phyloP scores from a whole-genome alignment of 2,888 invertebrate species.

The Melanostoma scalare region DNA sequence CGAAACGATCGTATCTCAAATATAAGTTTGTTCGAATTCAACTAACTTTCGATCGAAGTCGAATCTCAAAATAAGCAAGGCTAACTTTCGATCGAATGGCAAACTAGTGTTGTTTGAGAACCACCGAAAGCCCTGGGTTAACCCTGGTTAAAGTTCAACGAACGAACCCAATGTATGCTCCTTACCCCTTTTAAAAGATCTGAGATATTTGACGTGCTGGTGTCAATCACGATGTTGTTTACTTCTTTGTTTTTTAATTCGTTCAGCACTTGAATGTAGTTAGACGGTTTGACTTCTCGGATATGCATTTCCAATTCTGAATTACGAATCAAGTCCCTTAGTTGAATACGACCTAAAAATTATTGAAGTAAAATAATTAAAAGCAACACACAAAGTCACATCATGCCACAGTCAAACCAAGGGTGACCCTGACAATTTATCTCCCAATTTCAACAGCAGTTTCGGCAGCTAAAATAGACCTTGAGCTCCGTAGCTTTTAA shows the following conservation, averaged over 20 bases:
- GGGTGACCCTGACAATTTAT: neutral
- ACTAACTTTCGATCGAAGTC: no score
- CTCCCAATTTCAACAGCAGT: no score
- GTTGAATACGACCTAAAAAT: conserved; percentile 80
- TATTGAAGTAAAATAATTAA: neutral
- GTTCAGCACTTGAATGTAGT: conserved; percentile 89
- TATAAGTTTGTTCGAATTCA: no score
- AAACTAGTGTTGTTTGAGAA: no score
- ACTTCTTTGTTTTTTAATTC: conserved; percentile 91
- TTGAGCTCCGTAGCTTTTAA: no score
- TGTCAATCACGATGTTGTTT: conserved; percentile 90
- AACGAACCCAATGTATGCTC: conserved; percentile 52
- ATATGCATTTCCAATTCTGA: conserved; percentile 88
- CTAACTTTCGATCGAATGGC: no score
- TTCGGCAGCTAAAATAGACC: no score
- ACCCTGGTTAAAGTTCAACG: no score
- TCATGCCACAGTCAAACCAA: neutral
- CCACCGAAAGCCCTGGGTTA: no score
- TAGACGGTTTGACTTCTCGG: conserved; percentile 85
- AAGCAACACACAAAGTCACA: no score
- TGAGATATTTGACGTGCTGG: conserved; percentile 87
- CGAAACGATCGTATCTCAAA: no score
- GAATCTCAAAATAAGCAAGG: no score
- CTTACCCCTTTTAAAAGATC: conserved; percentile 89
- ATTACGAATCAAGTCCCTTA: conserved; percentile 87